Evolutionary conservation across 2,797 vertebrate genomes (phyloP), one percentile per base, ranked within the genome.

Genomic region (Sebastes kiyomatsui): DNA sequence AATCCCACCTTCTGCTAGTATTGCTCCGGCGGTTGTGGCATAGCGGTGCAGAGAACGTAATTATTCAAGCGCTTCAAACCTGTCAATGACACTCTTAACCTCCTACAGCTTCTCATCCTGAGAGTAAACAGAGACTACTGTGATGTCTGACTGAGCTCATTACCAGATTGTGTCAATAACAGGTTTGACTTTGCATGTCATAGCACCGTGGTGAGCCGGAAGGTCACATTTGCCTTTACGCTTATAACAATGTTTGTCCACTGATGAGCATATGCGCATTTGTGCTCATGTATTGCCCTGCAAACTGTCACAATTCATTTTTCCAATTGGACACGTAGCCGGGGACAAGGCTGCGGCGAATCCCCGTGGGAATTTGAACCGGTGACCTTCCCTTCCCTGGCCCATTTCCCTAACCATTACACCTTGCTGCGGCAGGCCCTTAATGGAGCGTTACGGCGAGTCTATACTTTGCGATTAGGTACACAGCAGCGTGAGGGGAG

Each of bases 381-480:
- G 3, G 75, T 86, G 94, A 94, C 93, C 94, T 95, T 90, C 81
- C 85, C 82, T 89, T 90, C 77, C 77, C 69, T 81, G 84, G 83
- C 84, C 89, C 90, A 94, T 95, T 95, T 94, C 89, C 93, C 90
- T 93, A 93, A 93, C 91, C 92, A 90, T 90, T 91, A 86, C 88
- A 86, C 81, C 82, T 75, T 84, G 91, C 88, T 80, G 83, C 89
- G 79, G 88, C 83, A 12, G 88, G 82, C 73, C 84, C 82, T 82
- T 93, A 94, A 95, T 94, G 92, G 89, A 92, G 93, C 90, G 69
- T 93, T 85, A 84, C 87, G 16, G 84, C 86, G 38, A 90, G 91
- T 92, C 90, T 85, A 87, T 91, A 88, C 88, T 85, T 77, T 73
- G 87, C 67, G 81, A 93, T 94, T 92, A 93, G 88, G 87, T 91